Evolutionary conservation across 2,113 vertebrate genomes (phyloP), one percentile per base, ranked within the genome.

Genomic region (Microtus montanus): DNA sequence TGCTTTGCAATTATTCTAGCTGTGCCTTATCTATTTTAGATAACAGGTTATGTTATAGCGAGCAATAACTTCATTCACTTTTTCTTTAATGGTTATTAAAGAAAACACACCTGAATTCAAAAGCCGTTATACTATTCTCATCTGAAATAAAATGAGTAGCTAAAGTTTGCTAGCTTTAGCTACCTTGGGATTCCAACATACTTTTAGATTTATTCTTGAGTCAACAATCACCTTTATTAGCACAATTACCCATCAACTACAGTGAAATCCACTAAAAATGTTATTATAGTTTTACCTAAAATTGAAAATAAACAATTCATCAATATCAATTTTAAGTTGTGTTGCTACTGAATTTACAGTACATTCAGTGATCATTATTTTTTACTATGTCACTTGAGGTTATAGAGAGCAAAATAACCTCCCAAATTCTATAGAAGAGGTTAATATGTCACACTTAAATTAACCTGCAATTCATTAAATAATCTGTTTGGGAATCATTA

Each of bases 231-330:
- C 35, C 6, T 83, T 89, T 58, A 52, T 14, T 38, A 13, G 78
- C 3, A 94, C 0, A 66, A 38, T 77, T 33, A 82, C 26, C 14
- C 1, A 7, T 24, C 64, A 85, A 52, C 30, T 82, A 30, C 52
- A 86, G 20, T 92, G 47, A 90, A 75, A 30, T 77, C 30, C 75
- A 49, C 28, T 24, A 35, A 15, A 93, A 88, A 41, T 61, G 4
- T 87, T 91, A 87, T 61, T 14, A 64, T n/a, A 13, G 71, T 47
- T 77, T 90, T 88, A 89, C 63, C 44, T 79, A 91, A 95, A 63
- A 64, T 41, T 7, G 92, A 92, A 87, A 88, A 9, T 58, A 73
- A 90, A 64, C 3, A 86, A 44, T 28, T 61, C 64, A 35, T 61
- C 70, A 38, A 87, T 91, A 90, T 38, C n/a, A 61, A 82, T 38